Conservation (phyloP, 2,888 invertebrate species). For the Caenorhabditis sulstoni region DNA sequence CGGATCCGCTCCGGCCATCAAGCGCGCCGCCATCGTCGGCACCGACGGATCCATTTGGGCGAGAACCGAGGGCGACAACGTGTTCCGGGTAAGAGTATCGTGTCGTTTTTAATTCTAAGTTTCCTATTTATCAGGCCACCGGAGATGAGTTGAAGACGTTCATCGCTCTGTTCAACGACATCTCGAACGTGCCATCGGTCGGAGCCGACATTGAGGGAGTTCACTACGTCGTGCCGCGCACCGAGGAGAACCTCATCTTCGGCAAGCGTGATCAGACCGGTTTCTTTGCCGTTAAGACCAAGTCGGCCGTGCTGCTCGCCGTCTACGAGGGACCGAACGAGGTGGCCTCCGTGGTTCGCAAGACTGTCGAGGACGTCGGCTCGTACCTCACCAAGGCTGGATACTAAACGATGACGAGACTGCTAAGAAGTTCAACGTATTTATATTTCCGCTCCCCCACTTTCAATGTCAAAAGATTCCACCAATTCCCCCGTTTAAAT, state of each 20-base stretch:
- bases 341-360: constrained; percentile 73
- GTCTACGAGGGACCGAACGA: constrained; percentile 77
- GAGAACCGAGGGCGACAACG: constrained; percentile 64
- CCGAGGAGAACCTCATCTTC: constrained; percentile 79
- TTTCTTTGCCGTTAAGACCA: constrained; percentile 79
- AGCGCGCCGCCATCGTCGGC: constrained; percentile 78
- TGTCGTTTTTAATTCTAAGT: constrained; percentile 54
- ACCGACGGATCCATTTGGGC: constrained; percentile 78
- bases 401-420: constrained; percentile 60
- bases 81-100: constrained; percentile 66
- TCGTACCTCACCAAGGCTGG: constrained; percentile 69
- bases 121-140: too few species aligned
- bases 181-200: constrained; percentile 63
- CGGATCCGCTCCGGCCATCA: constrained; percentile 69
- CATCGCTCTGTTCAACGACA: constrained; percentile 70
- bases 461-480: neutral
- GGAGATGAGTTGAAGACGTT: constrained; percentile 74
- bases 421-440: neutral
- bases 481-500: neutral
- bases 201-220: constrained; percentile 76
- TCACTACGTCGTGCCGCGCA: constrained; percentile 80
- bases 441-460: neutral
- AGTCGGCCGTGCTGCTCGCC: constrained; percentile 76
- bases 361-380: constrained; percentile 77
- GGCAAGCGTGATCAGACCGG: constrained; percentile 78